Percentiles rank a stretch among this genome's conserved stretches.
Evolutionary conservation across 2,888 invertebrate genomes (phyloP).

Genomic region (Monopis laevigella): DNA sequence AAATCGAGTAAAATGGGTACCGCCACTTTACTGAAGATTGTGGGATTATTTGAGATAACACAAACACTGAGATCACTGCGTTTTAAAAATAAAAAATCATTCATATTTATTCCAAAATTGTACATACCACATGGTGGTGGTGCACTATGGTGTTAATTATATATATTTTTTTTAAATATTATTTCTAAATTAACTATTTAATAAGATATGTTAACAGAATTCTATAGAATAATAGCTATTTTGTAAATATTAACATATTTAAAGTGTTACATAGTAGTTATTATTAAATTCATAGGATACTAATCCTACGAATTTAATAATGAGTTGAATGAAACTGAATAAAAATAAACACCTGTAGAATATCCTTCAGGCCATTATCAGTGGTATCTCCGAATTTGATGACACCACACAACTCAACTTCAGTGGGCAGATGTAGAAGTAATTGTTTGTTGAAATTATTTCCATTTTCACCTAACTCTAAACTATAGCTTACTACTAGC

Average conservation of each 20-base stretch:
- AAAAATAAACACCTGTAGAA: conserved; percentile 48
- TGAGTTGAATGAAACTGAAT: background rate
- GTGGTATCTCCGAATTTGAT: conserved; percentile 73
- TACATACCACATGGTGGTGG: too few relatives aligned
- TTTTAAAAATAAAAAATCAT: too few relatives aligned
- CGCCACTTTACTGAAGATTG: too few relatives aligned
- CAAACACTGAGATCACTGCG: too few relatives aligned
- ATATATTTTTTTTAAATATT: too few relatives aligned
- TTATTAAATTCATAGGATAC: background rate
- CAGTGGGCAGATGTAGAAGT: conserved; percentile 76
- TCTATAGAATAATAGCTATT: background rate
- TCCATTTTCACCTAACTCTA: conserved; percentile 70
- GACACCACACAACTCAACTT: conserved; percentile 80
- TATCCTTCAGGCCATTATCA: conserved; percentile 70
- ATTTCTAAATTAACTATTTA: background rate
- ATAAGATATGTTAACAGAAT: background rate
- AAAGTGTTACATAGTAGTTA: background rate
- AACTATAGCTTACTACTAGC: conserved; percentile 73
- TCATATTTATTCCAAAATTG: too few relatives aligned
- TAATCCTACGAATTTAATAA: too few relatives aligned
- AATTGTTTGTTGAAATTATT: conserved; percentile 59
- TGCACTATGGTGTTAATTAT: too few relatives aligned
- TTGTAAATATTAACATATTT: background rate
- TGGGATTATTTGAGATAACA: too few relatives aligned
- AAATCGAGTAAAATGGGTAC: too few relatives aligned